Conservation (phyloP, 1,140 invertebrate species). For the Drosophila kurseongensis region DNA sequence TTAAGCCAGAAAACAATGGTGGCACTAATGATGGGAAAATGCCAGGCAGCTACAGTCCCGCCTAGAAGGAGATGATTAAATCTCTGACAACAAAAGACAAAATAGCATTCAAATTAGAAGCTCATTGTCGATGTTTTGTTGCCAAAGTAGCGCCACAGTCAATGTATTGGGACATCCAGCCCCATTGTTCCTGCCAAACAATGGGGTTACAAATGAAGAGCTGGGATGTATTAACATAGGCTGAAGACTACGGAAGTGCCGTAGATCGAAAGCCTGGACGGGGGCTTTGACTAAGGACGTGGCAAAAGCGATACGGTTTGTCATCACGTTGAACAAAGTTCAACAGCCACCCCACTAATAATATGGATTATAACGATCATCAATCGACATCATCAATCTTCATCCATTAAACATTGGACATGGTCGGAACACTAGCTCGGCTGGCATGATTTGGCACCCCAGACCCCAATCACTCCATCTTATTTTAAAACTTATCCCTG, state of each 20-base stretch:
- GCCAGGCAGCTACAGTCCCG: slow-evolving; percentile 12
- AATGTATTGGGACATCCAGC: slow-evolving; percentile 21
- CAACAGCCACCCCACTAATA: slow-evolving; percentile 21
- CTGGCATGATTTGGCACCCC: not conserved
- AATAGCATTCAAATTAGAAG: slow-evolving; percentile 82
- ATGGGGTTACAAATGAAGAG: slow-evolving; percentile 71
- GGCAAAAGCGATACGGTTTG: slow-evolving; percentile 6
- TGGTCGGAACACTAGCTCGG: slow-evolving; percentile 20
- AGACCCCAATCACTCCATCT: not conserved
- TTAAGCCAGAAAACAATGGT: slow-evolving; percentile 67
- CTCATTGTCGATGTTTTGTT: slow-evolving; percentile 78
- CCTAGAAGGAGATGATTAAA: slow-evolving; percentile 72
- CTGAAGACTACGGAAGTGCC: slow-evolving; percentile 6
- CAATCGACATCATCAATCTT: slow-evolving; percentile 71
- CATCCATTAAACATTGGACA: slow-evolving; percentile 62
- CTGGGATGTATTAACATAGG: slow-evolving; percentile 8
- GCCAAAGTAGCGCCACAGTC: slow-evolving; percentile 59
- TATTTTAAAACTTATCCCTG: no score
- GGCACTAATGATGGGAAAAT: slow-evolving; percentile 75
- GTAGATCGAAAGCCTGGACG: slow-evolving; percentile 8
- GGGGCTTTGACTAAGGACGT: slow-evolving; percentile 9
- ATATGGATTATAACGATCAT: slow-evolving; percentile 63
- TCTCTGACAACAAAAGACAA: slow-evolving; percentile 73
- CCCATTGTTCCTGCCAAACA: slow-evolving; percentile 66
- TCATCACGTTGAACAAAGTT: not conserved